Evolutionary conservation across 2,797 vertebrate species (phyloP), one percentile per base, ranked within the genome.

Genomic region (Eulemur mongoz): DNA sequence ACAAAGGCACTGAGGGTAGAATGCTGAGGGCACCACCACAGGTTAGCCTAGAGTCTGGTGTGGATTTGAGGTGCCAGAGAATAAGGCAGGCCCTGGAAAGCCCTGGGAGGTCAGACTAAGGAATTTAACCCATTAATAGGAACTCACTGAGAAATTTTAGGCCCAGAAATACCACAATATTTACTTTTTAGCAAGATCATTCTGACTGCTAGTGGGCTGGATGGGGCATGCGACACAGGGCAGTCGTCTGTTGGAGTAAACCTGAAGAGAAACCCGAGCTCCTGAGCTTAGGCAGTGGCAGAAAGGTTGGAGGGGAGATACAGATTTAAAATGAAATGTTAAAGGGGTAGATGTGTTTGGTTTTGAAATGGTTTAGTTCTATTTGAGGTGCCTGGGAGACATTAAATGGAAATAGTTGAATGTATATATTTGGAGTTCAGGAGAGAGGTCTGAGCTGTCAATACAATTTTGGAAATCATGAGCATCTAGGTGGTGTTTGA

Each of bases 131-230:
- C 63, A 22, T 79, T 70, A 30, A 1, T 79, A 23, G 54, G 57
- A 50, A 50, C 27, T 89, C 54, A 35, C 13, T 17, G 25, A 92
- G 59, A 61, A 84, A 76, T 70, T 65, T 67, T 75, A 88, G 88
- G 40, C 27, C 43, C 48, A 5, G 35, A 61, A 89, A 70, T 79
- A 50, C 20, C 1, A 4, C n/a, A 63, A 20, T 83, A 50, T 52
- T 84, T 85, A 67, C 40, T 90, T 93, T 63, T 84, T 57, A 93
- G 88, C 30, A 63, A 65, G 85, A 69, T 87, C 30, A 18, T 87
- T 72, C 20, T 76, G 63, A 35, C 40, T 72, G 7, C 32, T 80
- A 23, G 25, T 72, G 22, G 32, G 12, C 78, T 93, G 52, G 43
- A 9, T 76, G 52, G 63, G 43, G 17, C 22, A 63, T 9, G 13